Conservation (phyloP, 2,113 vertebrate species). For the Oreochromis aureus region DNA sequence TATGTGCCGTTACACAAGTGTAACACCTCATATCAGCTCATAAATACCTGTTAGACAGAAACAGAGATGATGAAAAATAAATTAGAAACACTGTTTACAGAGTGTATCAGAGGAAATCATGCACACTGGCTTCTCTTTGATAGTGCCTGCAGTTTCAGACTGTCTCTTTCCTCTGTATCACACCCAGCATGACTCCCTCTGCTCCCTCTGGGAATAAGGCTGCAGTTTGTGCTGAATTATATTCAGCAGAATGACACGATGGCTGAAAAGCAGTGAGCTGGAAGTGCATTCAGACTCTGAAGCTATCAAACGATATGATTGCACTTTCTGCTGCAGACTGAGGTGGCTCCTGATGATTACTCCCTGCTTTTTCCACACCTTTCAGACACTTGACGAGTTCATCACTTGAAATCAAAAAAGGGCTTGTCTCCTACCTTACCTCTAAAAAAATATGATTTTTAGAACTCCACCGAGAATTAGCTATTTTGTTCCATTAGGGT, state of each 20-base stretch:
- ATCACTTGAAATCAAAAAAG: not conserved
- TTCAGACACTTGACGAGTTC: not conserved
- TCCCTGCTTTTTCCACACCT: not conserved
- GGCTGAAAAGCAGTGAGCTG: slow-evolving; percentile 26
- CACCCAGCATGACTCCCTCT: not conserved
- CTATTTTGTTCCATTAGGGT: not conserved
- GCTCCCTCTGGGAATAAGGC: slow-evolving; percentile 1
- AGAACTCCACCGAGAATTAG: not conserved
- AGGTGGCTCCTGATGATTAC: not conserved
- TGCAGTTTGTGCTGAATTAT: slow-evolving; percentile 19
- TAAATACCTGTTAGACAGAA: not conserved
- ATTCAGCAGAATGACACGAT: slow-evolving; percentile 16
- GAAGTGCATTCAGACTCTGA: slow-evolving; percentile 9
- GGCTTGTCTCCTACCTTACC: not conserved
- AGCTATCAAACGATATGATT: not conserved
- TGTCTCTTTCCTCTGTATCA: not conserved
- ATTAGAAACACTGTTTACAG: not conserved
- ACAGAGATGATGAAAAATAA: not conserved
- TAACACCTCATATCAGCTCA: not conserved
- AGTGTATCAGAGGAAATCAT: not conserved
- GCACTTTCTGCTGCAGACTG: not conserved
- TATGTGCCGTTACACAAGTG: not conserved
- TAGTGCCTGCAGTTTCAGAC: not conserved
- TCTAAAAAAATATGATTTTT: not conserved
- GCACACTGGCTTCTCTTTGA: not conserved